phyloP scores from a whole-genome alignment of 2,888 invertebrate genomes.

The Molanna angustata region DNA sequence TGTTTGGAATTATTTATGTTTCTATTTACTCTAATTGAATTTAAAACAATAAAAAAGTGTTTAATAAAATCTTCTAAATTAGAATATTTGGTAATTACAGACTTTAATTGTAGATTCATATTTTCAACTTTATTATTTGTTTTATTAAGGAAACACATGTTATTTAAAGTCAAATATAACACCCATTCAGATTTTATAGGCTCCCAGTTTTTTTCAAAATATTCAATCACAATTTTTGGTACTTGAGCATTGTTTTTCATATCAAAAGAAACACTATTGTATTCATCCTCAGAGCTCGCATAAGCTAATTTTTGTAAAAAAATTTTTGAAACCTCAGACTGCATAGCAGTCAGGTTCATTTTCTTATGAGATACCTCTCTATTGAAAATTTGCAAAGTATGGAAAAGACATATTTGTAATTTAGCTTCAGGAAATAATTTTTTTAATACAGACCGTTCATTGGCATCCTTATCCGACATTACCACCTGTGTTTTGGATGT shows the following conservation, averaged over 20 bases:
- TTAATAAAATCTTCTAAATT: neutral
- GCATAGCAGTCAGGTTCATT: constrained; percentile 1
- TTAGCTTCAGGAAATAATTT: no score
- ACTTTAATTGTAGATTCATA: no score
- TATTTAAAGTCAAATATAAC: neutral
- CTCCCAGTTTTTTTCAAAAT: neutral
- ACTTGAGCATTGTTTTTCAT: neutral
- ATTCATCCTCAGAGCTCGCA: neutral
- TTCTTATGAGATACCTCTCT: constrained; percentile 2
- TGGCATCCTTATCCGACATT: constrained; percentile 1
- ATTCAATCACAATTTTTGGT: no score
- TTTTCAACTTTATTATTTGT: no score
- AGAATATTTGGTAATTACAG: no score
- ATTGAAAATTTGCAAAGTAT: constrained; percentile 1
- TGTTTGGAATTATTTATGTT: neutral
- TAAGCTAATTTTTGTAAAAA: no score
- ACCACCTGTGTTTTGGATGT: neutral
- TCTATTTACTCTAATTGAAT: neutral
- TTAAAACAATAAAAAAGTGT: neutral
- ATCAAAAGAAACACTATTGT: neutral
- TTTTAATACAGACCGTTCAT: no score
- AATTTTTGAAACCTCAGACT: no score
- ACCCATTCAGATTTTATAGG: no score
- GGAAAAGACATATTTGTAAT: neutral
- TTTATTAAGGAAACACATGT: no score